Evolutionary conservation across 2,113 vertebrate genomes (phyloP).

Genomic region (Esox niger): DNA sequence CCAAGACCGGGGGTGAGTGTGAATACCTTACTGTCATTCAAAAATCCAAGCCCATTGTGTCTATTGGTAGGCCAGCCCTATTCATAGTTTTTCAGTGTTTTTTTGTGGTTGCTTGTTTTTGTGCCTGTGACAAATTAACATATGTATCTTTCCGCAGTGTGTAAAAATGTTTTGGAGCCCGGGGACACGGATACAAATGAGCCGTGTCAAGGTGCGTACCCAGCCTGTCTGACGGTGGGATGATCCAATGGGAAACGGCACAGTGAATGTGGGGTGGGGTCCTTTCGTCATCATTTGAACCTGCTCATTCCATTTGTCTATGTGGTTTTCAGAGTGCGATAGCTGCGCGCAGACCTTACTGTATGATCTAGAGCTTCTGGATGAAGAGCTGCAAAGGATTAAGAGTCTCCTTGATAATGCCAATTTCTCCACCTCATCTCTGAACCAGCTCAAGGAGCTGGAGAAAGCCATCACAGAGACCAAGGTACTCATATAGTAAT

Average conservation of each 20-base stretch:
- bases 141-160: conserved; percentile 72
- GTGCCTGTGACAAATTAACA: not conserved
- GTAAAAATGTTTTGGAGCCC: conserved; percentile 80
- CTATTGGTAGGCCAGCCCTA: conserved; percentile 11
- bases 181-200: conserved; percentile 80
- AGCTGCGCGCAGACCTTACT: conserved; percentile 88
- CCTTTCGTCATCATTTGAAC: not conserved
- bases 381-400: conserved; percentile 72
- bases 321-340: conserved; percentile 80
- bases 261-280: no score
- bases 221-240: not conserved
- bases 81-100: conserved; percentile 44
- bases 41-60: not conserved
- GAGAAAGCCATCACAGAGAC: conserved; percentile 77
- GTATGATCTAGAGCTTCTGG: conserved; percentile 77
- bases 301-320: not conserved
- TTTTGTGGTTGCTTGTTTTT: not conserved
- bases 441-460: conserved; percentile 77
- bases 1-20: conserved; percentile 83
- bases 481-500: conserved; percentile 71
- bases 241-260: no score
- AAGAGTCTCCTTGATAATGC: conserved; percentile 78
- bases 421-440: conserved; percentile 53
- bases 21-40: not conserved
- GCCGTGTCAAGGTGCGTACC: conserved; percentile 83